A percentile compares a stretch with the other conserved stretches of the same genome.
phyloP scores from a whole-genome alignment of 2,888 invertebrate genomes.

The Spisula subtruncata region DNA sequence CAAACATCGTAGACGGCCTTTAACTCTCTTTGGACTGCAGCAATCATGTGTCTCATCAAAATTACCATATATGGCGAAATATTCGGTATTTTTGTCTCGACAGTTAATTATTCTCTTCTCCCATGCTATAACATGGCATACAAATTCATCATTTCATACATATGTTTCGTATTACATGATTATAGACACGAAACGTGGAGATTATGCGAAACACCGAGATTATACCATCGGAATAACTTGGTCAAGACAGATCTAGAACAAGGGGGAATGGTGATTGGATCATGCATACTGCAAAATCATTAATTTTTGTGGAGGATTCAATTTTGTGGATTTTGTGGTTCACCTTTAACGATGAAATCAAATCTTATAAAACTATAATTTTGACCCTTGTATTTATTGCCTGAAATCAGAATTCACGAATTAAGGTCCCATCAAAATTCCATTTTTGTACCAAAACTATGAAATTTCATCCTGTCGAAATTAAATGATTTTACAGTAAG shows the following conservation, averaged over 20 bases:
- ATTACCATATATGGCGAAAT: slow-evolving; percentile 11
- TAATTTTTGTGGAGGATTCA: too few species aligned
- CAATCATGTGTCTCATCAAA: neutral
- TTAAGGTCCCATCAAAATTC: too few species aligned
- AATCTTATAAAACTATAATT: too few species aligned
- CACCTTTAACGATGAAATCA: too few species aligned
- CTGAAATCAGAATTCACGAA: too few species aligned
- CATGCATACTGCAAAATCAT: too few species aligned
- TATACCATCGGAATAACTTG: neutral
- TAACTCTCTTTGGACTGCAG: neutral
- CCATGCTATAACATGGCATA: neutral
- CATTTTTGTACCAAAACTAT: too few species aligned
- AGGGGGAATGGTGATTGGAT: neutral
- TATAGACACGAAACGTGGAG: neutral
- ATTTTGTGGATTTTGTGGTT: too few species aligned
- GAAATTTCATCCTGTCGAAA: too few species aligned
- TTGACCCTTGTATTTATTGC: too few species aligned
- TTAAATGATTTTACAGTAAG: too few species aligned
- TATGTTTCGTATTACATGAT: neutral
- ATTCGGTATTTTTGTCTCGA: neutral
- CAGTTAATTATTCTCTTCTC: neutral
- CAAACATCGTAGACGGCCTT: neutral
- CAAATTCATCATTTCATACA: neutral
- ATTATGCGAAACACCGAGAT: neutral
- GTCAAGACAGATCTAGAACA: neutral